phyloP scores from a whole-genome alignment of 2,797 vertebrate genomes.

The Melanotaenia pygmaea region DNA sequence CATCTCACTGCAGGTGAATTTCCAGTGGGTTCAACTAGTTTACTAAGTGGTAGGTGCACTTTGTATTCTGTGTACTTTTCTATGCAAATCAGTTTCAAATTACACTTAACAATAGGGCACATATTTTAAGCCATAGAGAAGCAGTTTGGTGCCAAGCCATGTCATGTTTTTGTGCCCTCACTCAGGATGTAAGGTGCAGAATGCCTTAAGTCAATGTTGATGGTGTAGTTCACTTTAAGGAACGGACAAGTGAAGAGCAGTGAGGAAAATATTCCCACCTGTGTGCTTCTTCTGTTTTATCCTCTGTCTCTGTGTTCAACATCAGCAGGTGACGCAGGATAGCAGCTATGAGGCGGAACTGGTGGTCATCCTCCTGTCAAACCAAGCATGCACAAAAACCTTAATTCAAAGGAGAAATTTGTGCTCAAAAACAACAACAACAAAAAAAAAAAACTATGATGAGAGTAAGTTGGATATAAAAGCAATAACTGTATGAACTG shows the following conservation, averaged over 20 bases:
- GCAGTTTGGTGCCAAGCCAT: not conserved
- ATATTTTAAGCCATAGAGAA: not conserved
- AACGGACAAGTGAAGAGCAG: not conserved
- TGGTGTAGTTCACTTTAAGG: not conserved
- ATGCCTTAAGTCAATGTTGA: not conserved
- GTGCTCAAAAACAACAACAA: not conserved
- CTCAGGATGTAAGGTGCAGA: not conserved
- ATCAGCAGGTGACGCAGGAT: conserved; percentile 94
- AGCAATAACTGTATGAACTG: not conserved
- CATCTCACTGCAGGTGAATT: not conserved
- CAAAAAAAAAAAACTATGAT: not conserved
- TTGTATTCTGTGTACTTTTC: conserved; percentile 10
- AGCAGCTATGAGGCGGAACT: conserved; percentile 91
- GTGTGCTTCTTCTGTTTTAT: conserved; percentile 97
- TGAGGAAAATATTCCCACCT: conserved; percentile 83
- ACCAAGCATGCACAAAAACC: conserved; percentile 43
- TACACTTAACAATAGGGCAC: not conserved
- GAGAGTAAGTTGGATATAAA: not conserved
- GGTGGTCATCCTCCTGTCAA: conserved; percentile 90
- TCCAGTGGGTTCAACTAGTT: conserved; percentile 1
- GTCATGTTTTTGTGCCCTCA: not conserved
- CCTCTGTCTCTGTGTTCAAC: conserved; percentile 90
- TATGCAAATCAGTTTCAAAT: conserved; percentile 40
- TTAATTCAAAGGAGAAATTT: not conserved
- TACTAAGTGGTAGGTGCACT: not conserved